Conservation (phyloP, 2,888 invertebrate genomes). For the Sminthurides aquaticus region DNA sequence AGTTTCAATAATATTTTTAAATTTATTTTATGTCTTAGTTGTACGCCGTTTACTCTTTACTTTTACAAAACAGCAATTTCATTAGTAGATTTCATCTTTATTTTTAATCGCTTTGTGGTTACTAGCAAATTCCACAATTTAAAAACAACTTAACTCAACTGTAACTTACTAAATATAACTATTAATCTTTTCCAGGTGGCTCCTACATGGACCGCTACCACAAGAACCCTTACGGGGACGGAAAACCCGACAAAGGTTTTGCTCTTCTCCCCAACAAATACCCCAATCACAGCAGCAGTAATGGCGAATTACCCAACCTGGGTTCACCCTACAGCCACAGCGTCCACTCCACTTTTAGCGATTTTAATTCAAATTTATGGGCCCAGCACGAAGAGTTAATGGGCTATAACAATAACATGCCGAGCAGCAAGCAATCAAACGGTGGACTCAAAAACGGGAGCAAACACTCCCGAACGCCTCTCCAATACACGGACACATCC, state of each 20-base stretch:
- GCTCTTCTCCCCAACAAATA: slow-evolving; percentile 20
- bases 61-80: no score
- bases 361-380: slow-evolving; percentile 21
- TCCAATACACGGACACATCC: background rate
- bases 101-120: no score
- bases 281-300: slow-evolving; percentile 16
- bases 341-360: slow-evolving; percentile 13
- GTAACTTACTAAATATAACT: background rate
- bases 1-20: no score
- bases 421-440: background rate
- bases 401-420: slow-evolving; percentile 1
- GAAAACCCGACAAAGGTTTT: slow-evolving; percentile 11
- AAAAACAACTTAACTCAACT: background rate
- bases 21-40: no score
- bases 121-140: no score
- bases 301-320: slow-evolving; percentile 8
- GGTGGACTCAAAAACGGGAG: background rate
- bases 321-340: slow-evolving; percentile 14
- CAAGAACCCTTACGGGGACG: slow-evolving; percentile 9
- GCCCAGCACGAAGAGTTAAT: slow-evolving; percentile 19
- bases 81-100: no score
- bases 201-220: slow-evolving; percentile 21
- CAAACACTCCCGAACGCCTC: background rate
- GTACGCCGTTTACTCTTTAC: no score
- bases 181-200: slow-evolving; percentile 4